Evolutionary conservation across 2,113 vertebrate genomes (phyloP).

Genomic region (Scartelaos histophorus): DNA sequence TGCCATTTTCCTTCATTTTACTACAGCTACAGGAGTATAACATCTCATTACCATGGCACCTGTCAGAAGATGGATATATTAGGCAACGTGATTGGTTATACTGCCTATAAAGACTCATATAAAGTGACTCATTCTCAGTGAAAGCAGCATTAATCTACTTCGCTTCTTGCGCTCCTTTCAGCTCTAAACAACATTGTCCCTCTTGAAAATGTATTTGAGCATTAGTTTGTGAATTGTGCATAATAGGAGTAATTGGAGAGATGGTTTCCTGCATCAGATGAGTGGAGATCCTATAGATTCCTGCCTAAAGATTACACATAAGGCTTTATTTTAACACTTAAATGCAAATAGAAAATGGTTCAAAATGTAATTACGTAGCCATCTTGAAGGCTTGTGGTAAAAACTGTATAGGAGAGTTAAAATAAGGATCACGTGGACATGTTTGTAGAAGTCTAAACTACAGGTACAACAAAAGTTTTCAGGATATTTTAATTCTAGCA

Average conservation of each 20-base stretch:
- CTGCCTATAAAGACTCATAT: not conserved
- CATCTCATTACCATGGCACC: not conserved
- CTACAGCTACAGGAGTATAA: not conserved
- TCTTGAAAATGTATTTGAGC: not conserved
- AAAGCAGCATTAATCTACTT: not conserved
- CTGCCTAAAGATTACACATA: not conserved
- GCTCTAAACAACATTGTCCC: not conserved
- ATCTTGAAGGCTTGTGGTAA: too few species aligned
- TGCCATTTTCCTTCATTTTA: not conserved
- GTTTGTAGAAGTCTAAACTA: too few species aligned
- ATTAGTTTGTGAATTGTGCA: not conserved
- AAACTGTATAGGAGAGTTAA: too few species aligned
- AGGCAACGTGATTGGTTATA: not conserved
- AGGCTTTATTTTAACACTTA: not conserved
- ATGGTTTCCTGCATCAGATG: not conserved
- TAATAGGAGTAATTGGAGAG: not conserved
- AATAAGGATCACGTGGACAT: too few species aligned
- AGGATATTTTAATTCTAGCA: too few species aligned
- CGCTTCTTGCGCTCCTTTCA: not conserved
- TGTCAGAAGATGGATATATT: not conserved
- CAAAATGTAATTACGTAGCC: too few species aligned
- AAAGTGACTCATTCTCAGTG: not conserved
- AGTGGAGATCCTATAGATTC: not conserved
- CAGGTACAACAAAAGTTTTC: too few species aligned
- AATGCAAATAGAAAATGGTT: too few species aligned